These are phyloP conservation scores for Pygmarrhopalites habei DNA, from an alignment of 1,140 invertebrate genomes.

Conservation along the genomic window DNA sequence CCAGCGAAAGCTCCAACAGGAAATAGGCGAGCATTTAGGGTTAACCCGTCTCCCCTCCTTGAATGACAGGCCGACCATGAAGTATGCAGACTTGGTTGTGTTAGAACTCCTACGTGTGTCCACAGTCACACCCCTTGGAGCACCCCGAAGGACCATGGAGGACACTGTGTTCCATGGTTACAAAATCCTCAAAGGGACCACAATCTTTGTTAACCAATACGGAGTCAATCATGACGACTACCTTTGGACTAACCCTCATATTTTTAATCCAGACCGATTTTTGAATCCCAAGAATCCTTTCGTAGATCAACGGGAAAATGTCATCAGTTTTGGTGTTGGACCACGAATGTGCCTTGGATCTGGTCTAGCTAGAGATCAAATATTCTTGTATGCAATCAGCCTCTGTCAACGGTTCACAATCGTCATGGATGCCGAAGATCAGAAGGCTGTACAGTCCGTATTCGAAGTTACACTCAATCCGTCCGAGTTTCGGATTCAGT, in stretches of 20 bases:
- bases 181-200: neutral
- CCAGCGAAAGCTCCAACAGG: no score
- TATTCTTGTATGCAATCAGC: no score
- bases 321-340: neutral
- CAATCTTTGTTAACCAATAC: neutral
- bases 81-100: neutral
- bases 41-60: no score
- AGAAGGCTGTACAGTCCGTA: no score
- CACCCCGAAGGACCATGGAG: neutral
- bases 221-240: neutral
- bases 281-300: neutral
- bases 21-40: no score
- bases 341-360: no score
- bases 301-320: neutral
- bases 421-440: no score
- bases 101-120: neutral
- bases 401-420: no score
- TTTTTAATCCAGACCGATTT: neutral
- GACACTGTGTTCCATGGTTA: neutral
- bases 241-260: neutral
- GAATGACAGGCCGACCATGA: neutral
- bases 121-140: neutral
- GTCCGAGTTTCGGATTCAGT: no score
- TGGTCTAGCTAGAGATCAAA: no score
- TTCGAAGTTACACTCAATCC: no score